Conservation (phyloP, 2,797 vertebrate species). For the Rhinella marina region DNA sequence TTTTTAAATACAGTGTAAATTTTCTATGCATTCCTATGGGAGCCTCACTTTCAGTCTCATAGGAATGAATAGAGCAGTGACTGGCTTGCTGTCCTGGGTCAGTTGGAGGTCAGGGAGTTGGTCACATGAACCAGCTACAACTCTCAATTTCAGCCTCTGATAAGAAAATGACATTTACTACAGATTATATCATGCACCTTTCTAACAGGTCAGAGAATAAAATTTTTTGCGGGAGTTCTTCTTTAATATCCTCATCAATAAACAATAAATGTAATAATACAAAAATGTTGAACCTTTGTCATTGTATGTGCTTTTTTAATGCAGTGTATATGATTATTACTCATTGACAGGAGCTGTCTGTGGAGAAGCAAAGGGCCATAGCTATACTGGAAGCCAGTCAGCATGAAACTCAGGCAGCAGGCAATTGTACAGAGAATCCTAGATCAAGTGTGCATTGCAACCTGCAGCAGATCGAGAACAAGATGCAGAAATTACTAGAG, state of each 20-base stretch:
- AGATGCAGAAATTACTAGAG: conserved; percentile 86
- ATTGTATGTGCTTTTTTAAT: not conserved
- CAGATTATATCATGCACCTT: no score
- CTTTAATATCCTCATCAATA: not conserved
- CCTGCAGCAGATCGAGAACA: conserved; percentile 89
- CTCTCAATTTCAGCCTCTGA: no score
- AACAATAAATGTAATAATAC: not conserved
- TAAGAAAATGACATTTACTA: no score
- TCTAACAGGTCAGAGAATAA: no score
- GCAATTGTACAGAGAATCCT: conserved; percentile 68
- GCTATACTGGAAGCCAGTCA: conserved; percentile 83
- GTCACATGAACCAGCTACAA: no score
- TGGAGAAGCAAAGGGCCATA: conserved; percentile 90
- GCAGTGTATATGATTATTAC: not conserved
- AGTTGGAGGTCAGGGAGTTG: no score
- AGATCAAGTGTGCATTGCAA: conserved; percentile 80
- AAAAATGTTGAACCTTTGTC: not conserved
- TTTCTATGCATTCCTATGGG: no score
- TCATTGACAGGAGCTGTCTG: conserved; percentile 83
- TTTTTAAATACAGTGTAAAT: no score
- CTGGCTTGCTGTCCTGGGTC: no score
- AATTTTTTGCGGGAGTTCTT: no score
- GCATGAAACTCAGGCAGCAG: conserved; percentile 64
- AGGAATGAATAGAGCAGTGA: no score
- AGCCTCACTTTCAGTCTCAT: no score